Percentiles rank a stretch among this genome's conserved stretches.
Conservation (phyloP, 30 jellyfish, hydroid and myxozoan genomes). For the Hydra vulgaris region DNA sequence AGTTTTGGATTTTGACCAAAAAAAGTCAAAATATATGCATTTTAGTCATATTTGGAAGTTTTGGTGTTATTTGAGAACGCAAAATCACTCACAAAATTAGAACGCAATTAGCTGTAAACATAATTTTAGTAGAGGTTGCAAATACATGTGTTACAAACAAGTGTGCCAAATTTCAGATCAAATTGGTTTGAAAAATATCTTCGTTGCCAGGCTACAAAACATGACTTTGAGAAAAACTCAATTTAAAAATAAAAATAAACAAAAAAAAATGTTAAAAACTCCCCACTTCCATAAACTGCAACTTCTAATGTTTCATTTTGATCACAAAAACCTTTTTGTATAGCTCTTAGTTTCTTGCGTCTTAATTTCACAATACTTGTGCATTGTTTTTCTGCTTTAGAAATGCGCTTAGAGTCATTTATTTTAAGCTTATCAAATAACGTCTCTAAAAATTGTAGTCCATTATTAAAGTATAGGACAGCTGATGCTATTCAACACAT, state of each 20-base stretch:
- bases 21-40: background rate
- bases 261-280: background rate
- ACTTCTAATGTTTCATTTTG: background rate
- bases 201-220: background rate
- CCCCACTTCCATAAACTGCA: background rate
- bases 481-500: too few relatives aligned
- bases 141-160: background rate
- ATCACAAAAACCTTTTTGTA: background rate
- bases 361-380: too few relatives aligned
- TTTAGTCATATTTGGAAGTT: background rate
- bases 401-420: too few relatives aligned
- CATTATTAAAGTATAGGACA: too few relatives aligned
- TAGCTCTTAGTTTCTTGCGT: background rate
- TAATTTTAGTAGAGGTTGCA: background rate
- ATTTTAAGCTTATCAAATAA: too few relatives aligned
- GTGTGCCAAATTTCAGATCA: background rate
- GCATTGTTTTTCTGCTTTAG: too few relatives aligned
- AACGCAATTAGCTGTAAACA: background rate
- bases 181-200: background rate
- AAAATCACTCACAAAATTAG: background rate
- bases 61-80: background rate
- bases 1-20: too few relatives aligned
- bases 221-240: background rate
- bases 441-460: too few relatives aligned
- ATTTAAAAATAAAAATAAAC: too few relatives aligned